Evolutionary conservation across 2,888 invertebrate species (phyloP).

Genomic region (Incurvaria masculella): DNA sequence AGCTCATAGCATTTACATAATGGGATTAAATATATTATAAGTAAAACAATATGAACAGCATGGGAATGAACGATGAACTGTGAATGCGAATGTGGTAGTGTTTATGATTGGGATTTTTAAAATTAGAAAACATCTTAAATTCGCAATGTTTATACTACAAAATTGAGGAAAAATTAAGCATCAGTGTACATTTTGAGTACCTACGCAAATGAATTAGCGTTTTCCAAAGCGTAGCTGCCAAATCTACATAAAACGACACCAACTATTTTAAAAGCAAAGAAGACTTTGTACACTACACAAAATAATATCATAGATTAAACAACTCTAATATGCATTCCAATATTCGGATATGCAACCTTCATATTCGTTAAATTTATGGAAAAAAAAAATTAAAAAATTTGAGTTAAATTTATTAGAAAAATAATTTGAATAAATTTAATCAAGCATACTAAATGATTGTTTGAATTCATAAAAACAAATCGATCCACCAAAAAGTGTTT

Average conservation of each 20-base stretch:
- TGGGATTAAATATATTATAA: constrained; percentile 8
- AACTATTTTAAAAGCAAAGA: constrained; percentile 1
- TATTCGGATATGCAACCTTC: background rate
- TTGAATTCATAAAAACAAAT: constrained; percentile 7
- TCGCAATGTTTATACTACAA: constrained; percentile 15
- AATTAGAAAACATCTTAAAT: constrained; percentile 52
- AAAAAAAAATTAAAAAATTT: background rate
- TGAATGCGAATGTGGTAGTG: constrained; percentile 6
- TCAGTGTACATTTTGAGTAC: constrained; percentile 45
- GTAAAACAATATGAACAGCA: constrained; percentile 4
- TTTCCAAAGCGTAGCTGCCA: constrained; percentile 47
- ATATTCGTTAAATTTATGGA: background rate
- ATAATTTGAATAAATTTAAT: background rate
- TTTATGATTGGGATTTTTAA: constrained; percentile 18
- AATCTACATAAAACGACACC: constrained; percentile 7
- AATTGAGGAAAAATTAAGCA: too few species aligned
- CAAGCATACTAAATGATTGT: too few species aligned
- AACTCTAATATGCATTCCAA: too few species aligned
- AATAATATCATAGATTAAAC: too few species aligned
- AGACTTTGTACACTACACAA: too few species aligned
- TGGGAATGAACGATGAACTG: constrained; percentile 3
- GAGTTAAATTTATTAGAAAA: constrained; percentile 1
- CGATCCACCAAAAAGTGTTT: too few species aligned
- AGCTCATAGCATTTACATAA: constrained; percentile 25
- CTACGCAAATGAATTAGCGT: constrained; percentile 37